Conservation (phyloP, 2,113 vertebrate species). For the Triplophysa rosa region DNA sequence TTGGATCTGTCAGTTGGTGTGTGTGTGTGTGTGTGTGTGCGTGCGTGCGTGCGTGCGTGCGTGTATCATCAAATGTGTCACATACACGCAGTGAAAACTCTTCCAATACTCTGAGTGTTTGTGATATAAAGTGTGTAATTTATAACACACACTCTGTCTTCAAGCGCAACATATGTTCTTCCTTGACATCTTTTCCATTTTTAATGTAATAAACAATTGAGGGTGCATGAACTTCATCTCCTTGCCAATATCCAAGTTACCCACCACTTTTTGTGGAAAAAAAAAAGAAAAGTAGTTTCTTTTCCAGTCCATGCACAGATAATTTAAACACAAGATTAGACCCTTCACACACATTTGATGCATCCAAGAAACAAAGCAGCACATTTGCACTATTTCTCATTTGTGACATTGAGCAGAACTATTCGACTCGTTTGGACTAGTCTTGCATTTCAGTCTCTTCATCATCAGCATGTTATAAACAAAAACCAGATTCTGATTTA, state of each 20-base stretch:
- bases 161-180: conserved; percentile 23
- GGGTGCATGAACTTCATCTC: neutral
- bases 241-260: neutral
- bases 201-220: conserved; percentile 45
- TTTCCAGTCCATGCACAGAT: neutral
- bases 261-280: neutral
- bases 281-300: too few relatives aligned
- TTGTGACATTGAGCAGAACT: too few relatives aligned
- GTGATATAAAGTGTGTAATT: neutral
- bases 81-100: neutral
- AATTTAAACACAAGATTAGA: neutral
- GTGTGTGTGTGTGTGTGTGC: too few relatives aligned
- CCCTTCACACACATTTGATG: neutral
- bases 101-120: conserved; percentile 6
- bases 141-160: conserved; percentile 1
- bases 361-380: too few relatives aligned
- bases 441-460: too few relatives aligned
- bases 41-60: too few relatives aligned
- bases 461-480: too few relatives aligned
- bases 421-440: too few relatives aligned
- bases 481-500: too few relatives aligned
- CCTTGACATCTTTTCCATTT: neutral
- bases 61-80: neutral
- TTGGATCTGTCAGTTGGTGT: conserved; percentile 7
- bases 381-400: too few relatives aligned